Percentiles rank a stretch among this genome's conserved stretches.
phyloP scores from a whole-genome alignment of 2,888 invertebrate genomes.

The Tenthredo mesomela region DNA sequence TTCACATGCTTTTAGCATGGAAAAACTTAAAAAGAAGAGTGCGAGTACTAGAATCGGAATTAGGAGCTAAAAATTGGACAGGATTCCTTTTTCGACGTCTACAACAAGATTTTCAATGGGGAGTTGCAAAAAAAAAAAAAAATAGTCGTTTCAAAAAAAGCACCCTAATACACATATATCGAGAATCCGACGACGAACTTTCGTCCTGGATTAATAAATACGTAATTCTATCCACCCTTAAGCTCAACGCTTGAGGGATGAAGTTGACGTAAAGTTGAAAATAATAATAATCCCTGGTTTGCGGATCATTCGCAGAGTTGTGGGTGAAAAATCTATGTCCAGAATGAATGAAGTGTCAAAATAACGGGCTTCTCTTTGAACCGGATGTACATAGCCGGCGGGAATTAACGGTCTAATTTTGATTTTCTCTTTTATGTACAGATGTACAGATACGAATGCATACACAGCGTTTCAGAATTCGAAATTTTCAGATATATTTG shows the following conservation, averaged over 20 bases:
- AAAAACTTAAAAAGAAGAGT: too few relatives aligned
- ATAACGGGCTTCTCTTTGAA: constrained; percentile 31
- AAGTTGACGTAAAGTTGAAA: neutral
- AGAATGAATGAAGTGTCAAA: constrained; percentile 25
- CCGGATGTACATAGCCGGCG: constrained; percentile 1
- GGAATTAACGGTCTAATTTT: constrained; percentile 33
- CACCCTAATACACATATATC: too few relatives aligned
- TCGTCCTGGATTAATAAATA: neutral
- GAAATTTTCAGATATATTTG: neutral
- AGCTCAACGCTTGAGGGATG: neutral
- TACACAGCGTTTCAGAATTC: neutral
- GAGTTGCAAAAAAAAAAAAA: too few relatives aligned
- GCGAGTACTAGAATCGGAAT: too few relatives aligned
- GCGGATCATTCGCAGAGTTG: neutral
- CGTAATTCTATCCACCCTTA: neutral
- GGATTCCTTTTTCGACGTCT: too few relatives aligned
- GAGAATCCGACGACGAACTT: neutral
- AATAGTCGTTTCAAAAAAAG: too few relatives aligned
- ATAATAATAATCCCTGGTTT: neutral
- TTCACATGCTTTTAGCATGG: too few relatives aligned
- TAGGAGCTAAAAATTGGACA: too few relatives aligned
- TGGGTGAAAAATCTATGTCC: neutral
- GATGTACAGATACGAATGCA: neutral
- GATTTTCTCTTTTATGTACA: neutral
- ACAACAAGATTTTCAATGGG: too few relatives aligned